Conservation (phyloP, 2,888 invertebrate species). For the Brenthis daphne region DNA sequence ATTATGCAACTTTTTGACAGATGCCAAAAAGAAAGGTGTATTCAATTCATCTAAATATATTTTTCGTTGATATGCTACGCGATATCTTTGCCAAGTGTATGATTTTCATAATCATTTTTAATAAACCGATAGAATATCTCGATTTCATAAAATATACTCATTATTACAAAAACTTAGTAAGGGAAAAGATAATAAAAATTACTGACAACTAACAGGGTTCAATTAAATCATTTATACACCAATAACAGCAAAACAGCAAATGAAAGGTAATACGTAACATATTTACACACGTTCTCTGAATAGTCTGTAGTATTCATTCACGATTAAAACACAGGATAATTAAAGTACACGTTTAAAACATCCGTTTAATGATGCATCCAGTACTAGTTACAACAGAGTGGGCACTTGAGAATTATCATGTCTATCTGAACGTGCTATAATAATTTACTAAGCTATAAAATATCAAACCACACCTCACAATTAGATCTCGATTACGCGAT, state of each 20-base stretch:
- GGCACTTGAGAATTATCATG: constrained; percentile 47
- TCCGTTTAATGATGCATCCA: constrained; percentile 20
- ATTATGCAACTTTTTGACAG: no score
- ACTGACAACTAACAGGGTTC: no score
- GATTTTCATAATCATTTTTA: no score
- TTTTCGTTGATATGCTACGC: no score
- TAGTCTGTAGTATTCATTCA: constrained; percentile 4
- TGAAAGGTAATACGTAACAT: neutral
- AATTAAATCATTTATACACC: no score
- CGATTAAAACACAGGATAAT: constrained; percentile 3
- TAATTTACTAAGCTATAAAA: constrained; percentile 60
- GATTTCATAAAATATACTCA: no score
- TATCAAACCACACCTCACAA: constrained; percentile 63
- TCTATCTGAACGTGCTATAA: constrained; percentile 51
- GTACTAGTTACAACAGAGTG: constrained; percentile 16
- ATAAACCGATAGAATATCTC: no score
- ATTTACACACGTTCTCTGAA: neutral
- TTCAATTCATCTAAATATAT: no score
- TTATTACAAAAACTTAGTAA: no score
- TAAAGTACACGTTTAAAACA: constrained; percentile 3
- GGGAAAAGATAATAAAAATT: no score
- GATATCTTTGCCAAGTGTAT: no score
- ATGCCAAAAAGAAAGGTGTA: no score
- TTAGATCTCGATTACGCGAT: constrained; percentile 61
- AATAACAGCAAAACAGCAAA: neutral